These are phyloP conservation scores for Holacanthella duospinosa DNA, from an alignment of 2,888 invertebrate genomes.

Conservation along the genomic window DNA sequence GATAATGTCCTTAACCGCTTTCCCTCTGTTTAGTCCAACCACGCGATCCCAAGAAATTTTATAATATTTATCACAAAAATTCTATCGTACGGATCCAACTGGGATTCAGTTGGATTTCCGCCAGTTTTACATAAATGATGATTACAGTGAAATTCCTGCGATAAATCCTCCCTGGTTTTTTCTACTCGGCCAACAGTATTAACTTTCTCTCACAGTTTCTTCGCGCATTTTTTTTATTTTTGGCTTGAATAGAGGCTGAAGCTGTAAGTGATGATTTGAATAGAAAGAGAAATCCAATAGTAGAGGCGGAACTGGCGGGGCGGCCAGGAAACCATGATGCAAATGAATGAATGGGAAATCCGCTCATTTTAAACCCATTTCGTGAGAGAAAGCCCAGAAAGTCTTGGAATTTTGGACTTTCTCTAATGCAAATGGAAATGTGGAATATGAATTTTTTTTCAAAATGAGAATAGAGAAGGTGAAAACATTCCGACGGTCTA, in stretches of 20 bases:
- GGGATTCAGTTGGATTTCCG: too few relatives aligned
- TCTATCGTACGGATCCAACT: too few relatives aligned
- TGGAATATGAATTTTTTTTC: background rate
- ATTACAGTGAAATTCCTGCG: too few relatives aligned
- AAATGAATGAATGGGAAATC: slow-evolving; percentile 4
- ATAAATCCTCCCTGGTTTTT: too few relatives aligned
- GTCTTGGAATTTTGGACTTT: background rate
- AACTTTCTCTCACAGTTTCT: background rate
- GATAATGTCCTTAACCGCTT: slow-evolving; percentile 10
- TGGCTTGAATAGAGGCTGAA: background rate
- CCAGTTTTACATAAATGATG: too few relatives aligned
- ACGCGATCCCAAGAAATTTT: background rate
- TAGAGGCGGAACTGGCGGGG: background rate
- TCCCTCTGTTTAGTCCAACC: background rate
- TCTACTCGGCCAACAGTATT: too few relatives aligned
- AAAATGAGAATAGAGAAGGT: too few relatives aligned
- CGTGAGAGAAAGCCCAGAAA: background rate
- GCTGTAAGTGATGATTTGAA: slow-evolving; percentile 4
- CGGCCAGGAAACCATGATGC: background rate
- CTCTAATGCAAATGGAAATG: background rate
- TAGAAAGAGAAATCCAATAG: background rate
- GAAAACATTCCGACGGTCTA: background rate
- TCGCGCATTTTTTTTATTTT: background rate
- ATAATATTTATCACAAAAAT: background rate
- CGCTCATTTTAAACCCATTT: slow-evolving; percentile 1